Base-by-base conservation (phyloP, 2,888 invertebrate species). In the Colletes collaris region DNA sequence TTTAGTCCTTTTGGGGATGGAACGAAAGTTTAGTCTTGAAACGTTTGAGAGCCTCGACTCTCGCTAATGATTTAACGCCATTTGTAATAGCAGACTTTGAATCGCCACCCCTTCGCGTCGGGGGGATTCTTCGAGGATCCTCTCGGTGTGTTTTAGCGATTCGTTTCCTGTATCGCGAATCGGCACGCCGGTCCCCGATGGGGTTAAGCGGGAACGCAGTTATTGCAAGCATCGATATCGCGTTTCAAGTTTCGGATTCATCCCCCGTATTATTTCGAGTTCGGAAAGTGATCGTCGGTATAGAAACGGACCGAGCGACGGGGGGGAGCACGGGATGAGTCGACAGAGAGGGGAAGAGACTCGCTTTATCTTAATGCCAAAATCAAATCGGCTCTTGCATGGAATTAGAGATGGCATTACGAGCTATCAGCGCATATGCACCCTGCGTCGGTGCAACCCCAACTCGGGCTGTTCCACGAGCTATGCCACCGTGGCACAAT, bases 321-420 rank as follows among this genome's bases (percentile, higher is more conserved):
- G 67, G 60, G n/a, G 60, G 7, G 52, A 5, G 16, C 11, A 10
- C 6, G 13, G 68, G 67, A 82, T 79, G 79, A 81, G 77, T 73
- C 64, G 73, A 37, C 75, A 68, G 78, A 59, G 49, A 64, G 68
- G 66, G 69, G 63, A 65, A 71, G 50, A 49, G 71, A 83, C 73
- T 83, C 86, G 91, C 88, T 92, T 93, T 93, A 93, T 93, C 93
- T 93, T 91, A 92, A 92, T 92, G 89, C 92, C 90, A 81, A 92
- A 93, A 93, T 93, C 93, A 92, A 92, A 93, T 92, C 92, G 92
- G 91, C 92, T 90, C 91, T 80, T 70, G 90, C 87, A 90, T 88
- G 92, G 93, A 92, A 93, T 93, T 92, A 93, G 92, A 93, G 92
- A 92, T 89, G 92, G 93, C 92, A 92, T 92, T 92, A 92, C 89